Conservation (phyloP, 2,113 vertebrate genomes). For the Eira barbara region DNA sequence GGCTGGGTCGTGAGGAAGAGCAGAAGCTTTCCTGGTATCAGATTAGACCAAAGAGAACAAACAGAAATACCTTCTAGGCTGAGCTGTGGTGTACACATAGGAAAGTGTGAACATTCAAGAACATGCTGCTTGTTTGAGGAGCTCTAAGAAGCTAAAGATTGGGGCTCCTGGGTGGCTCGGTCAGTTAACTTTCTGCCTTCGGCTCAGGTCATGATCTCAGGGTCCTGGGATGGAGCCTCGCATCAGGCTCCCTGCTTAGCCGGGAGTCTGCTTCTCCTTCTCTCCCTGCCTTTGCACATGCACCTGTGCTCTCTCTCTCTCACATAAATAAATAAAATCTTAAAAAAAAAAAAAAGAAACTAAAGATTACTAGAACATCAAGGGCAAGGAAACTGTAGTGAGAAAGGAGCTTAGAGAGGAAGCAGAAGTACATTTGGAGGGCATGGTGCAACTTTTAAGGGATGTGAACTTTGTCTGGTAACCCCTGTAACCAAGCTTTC, state of each 20-base stretch:
- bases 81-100: not conserved
- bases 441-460: not conserved
- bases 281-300: not conserved
- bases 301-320: not conserved
- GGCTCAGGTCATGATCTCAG: not conserved
- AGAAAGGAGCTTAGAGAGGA: not conserved
- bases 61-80: not conserved
- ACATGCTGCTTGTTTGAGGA: not conserved
- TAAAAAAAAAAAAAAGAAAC: not conserved
- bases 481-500: not conserved
- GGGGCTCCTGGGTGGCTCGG: not conserved
- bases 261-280: not conserved
- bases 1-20: not conserved
- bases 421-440: not conserved
- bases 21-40: not conserved
- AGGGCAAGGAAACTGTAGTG: not conserved
- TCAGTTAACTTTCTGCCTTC: not conserved
- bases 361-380: not conserved
- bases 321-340: not conserved
- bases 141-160: not conserved
- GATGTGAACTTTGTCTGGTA: not conserved
- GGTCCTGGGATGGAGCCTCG: not conserved
- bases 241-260: not conserved
- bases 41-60: not conserved
- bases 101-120: not conserved